Evolutionary conservation across 2,888 invertebrate genomes (phyloP).

Genomic region (Idaea biselata): DNA sequence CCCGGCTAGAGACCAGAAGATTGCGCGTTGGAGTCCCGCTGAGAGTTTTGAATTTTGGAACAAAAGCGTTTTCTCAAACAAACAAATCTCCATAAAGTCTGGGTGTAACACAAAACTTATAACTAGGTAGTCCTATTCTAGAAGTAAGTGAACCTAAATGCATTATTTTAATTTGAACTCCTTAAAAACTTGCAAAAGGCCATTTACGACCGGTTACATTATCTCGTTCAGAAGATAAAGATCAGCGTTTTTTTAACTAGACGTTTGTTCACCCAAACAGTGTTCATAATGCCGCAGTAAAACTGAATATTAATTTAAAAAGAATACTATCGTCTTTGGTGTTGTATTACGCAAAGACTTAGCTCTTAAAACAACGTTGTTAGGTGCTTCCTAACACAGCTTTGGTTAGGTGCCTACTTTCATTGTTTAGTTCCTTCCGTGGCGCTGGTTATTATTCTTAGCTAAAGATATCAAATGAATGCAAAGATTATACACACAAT

Average conservation of each 20-base stretch:
- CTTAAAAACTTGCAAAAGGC: not conserved
- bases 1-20: no score
- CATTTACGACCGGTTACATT: not conserved
- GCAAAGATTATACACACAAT: constrained; percentile 26
- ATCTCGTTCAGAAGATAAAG: not conserved
- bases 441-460: constrained; percentile 14
- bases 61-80: no score
- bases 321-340: not conserved
- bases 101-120: not conserved
- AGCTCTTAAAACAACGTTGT: constrained; percentile 6
- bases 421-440: constrained; percentile 27
- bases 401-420: constrained; percentile 14
- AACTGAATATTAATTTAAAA: not conserved
- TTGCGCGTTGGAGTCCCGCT: no score
- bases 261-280: not conserved
- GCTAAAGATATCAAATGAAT: constrained; percentile 17
- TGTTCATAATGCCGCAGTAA: not conserved
- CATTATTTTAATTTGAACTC: not conserved
- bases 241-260: not conserved
- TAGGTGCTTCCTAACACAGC: constrained; percentile 8
- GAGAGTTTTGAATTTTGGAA: no score
- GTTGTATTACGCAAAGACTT: not conserved
- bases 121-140: not conserved
- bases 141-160: not conserved
- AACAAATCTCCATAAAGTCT: no score